Conservation (phyloP, 2,113 vertebrate species). For the Dromaius novaehollandiae region DNA sequence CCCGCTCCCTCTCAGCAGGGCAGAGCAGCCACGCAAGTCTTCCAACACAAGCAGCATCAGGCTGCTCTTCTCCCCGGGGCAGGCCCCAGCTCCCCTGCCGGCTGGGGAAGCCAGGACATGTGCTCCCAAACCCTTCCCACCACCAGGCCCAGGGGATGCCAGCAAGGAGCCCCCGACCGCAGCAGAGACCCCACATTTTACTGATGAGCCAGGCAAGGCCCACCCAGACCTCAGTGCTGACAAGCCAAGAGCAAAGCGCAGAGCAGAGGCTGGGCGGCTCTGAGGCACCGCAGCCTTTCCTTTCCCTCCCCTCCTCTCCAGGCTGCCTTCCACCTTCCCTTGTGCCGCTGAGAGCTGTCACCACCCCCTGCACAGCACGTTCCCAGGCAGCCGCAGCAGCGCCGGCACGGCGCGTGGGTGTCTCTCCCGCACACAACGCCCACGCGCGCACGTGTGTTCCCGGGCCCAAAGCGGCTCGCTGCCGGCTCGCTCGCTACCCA, state of each 20-base stretch:
- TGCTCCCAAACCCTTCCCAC: not conserved
- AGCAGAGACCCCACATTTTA: too few relatives aligned
- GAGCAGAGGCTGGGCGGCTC: rapidly evolving
- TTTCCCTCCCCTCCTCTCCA: not conserved
- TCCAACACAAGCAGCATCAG: too few relatives aligned
- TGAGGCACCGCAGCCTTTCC: not conserved
- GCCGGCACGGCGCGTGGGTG: not conserved
- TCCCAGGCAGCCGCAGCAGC: slow-evolving; percentile 14
- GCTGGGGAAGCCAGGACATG: not conserved
- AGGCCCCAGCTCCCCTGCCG: not conserved
- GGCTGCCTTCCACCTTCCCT: not conserved
- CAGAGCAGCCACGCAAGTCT: not conserved
- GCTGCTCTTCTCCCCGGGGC: too few relatives aligned
- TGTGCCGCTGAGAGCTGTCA: not conserved
- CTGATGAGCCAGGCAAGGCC: rapidly evolving
- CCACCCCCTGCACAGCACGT: not conserved
- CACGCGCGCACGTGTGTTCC: not conserved
- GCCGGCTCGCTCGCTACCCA: not conserved
- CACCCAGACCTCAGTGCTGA: not conserved
- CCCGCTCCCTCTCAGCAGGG: too few relatives aligned
- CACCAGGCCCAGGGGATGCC: too few relatives aligned
- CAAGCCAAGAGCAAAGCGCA: not conserved
- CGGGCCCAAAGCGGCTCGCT: not conserved
- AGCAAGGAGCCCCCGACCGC: too few relatives aligned
- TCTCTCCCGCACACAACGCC: slow-evolving; percentile 10